These are phyloP conservation scores for Burhinus bistriatus DNA, from an alignment of 2,113 vertebrate species.

Conservation along the genomic window DNA sequence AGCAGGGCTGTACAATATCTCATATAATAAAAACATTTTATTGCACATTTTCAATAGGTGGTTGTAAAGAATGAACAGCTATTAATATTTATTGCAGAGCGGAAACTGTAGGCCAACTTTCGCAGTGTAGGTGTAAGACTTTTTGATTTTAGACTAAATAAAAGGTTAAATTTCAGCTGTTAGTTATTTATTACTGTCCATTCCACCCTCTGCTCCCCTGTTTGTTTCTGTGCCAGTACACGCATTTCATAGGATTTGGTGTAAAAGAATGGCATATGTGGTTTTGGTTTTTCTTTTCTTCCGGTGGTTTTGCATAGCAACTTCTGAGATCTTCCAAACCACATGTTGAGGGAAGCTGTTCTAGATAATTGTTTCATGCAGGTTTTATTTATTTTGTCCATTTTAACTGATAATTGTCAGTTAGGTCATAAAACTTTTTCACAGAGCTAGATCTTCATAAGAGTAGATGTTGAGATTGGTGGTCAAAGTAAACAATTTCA, in stretches of 20 bases:
- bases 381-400: neutral
- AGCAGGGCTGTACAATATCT: neutral
- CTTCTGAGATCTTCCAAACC: neutral
- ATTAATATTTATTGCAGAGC: neutral
- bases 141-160: neutral
- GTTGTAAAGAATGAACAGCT: neutral
- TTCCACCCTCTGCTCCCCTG: neutral
- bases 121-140: neutral
- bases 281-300: neutral
- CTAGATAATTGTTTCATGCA: neutral
- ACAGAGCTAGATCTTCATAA: neutral
- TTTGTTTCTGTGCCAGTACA: neutral
- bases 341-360: neutral
- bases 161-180: neutral
- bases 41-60: neutral
- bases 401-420: neutral
- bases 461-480: neutral
- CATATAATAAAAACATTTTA: too few relatives aligned
- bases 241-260: neutral
- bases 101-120: neutral
- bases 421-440: neutral
- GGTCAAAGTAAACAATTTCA: neutral
- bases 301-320: neutral
- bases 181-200: neutral
- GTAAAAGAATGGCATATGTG: fast-evolving